A percentile compares a stretch with the other conserved stretches of the same genome.
These are phyloP conservation scores for Xylota segnis DNA, from an alignment of 2,888 invertebrate genomes.

Conservation along the genomic window DNA sequence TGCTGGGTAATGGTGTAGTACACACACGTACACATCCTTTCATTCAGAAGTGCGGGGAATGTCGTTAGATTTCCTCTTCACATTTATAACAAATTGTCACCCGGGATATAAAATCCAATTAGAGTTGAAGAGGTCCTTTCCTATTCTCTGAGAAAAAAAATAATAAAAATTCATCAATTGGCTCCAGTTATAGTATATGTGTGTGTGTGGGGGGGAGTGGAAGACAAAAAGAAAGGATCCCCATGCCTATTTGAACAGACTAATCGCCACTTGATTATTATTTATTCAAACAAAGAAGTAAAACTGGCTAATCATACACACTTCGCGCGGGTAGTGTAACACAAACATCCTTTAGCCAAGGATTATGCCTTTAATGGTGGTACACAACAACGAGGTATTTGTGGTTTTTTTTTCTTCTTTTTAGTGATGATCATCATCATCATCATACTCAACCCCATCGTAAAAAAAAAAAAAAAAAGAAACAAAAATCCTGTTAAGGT, in stretches of 20 bases:
- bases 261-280: constrained; percentile 1
- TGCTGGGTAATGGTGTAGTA: constrained; percentile 21
- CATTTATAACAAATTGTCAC: constrained; percentile 63
- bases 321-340: background rate
- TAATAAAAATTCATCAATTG: too few species aligned
- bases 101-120: constrained; percentile 68
- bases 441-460: constrained; percentile 22
- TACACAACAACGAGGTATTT: constrained; percentile 4
- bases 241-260: background rate
- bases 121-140: constrained; percentile 51
- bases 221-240: background rate
- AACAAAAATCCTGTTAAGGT: constrained; percentile 32
- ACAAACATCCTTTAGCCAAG: background rate
- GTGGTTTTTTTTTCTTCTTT: too few species aligned
- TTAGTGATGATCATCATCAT: constrained; percentile 31
- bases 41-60: background rate
- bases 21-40: constrained; percentile 19
- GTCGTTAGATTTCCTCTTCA: constrained; percentile 44
- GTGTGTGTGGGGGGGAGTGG: background rate
- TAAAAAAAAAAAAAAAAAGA: constrained; percentile 13
- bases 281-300: background rate
- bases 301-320: background rate
- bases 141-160: background rate
- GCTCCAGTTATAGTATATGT: too few species aligned
- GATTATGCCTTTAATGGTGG: background rate